phyloP scores from a whole-genome alignment of 2,888 invertebrate species.

The Agapostemon virescens region DNA sequence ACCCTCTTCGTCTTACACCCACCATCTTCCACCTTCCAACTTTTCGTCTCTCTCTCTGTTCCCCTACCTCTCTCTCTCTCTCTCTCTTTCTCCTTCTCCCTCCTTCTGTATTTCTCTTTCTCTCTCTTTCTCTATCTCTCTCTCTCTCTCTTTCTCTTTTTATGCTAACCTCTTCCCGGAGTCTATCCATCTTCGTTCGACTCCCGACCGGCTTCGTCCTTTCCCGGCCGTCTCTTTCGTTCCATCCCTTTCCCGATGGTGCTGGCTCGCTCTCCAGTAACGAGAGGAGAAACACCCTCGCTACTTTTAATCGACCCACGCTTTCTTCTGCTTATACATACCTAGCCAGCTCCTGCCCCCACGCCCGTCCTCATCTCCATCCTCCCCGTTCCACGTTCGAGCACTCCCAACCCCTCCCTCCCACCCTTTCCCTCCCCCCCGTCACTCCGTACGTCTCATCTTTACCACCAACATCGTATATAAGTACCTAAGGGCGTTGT shows the following conservation, averaged over 20 bases:
- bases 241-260: slow-evolving; percentile 63
- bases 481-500: slow-evolving; percentile 79
- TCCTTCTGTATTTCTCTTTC: not conserved
- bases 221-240: slow-evolving; percentile 38
- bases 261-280: slow-evolving; percentile 75
- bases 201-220: slow-evolving; percentile 46
- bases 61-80: not conserved
- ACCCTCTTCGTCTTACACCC: slow-evolving; percentile 52
- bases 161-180: slow-evolving; percentile 33
- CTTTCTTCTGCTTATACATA: slow-evolving; percentile 81
- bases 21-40: slow-evolving; percentile 52
- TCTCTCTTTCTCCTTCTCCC: slow-evolving; percentile 49
- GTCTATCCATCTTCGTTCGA: slow-evolving; percentile 52
- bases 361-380: slow-evolving; percentile 65
- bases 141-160: slow-evolving; percentile 53
- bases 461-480: slow-evolving; percentile 74
- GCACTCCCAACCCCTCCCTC: slow-evolving; percentile 56
- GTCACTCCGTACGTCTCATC: slow-evolving; percentile 72
- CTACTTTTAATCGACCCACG: slow-evolving; percentile 81
- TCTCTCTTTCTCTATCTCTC: not conserved
- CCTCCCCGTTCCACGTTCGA: slow-evolving; percentile 65
- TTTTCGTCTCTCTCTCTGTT: not conserved
- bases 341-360: slow-evolving; percentile 73
- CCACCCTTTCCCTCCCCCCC: slow-evolving; percentile 31
- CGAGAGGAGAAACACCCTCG: slow-evolving; percentile 81